A percentile compares a stretch with the other conserved stretches of the same genome.
Conservation (phyloP, 2,113 vertebrate species). For the Callipepla squamata region DNA sequence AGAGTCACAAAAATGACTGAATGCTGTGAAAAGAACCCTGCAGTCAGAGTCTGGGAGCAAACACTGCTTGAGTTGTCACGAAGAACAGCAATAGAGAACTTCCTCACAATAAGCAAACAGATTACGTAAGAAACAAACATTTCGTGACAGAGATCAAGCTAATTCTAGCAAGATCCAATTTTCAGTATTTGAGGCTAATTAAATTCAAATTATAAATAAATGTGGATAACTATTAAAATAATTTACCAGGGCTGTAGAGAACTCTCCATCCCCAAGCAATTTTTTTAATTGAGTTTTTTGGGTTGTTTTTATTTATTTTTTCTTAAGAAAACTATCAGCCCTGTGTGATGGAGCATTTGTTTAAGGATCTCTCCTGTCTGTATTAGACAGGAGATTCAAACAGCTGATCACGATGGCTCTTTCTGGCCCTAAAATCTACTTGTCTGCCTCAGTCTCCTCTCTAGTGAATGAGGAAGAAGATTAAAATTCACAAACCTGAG, state of each 20-base stretch:
- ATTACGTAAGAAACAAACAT: constrained; percentile 59
- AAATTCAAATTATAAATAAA: constrained; percentile 48
- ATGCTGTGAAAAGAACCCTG: background rate
- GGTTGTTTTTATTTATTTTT: background rate
- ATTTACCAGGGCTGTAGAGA: background rate
- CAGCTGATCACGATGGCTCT: background rate
- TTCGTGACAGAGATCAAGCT: constrained; percentile 56
- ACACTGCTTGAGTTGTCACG: constrained; percentile 1
- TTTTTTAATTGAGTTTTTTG: background rate
- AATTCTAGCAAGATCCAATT: constrained; percentile 48
- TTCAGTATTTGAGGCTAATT: constrained; percentile 57
- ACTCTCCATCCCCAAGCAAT: background rate
- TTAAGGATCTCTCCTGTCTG: background rate
- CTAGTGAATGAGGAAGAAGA: background rate
- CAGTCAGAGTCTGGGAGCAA: background rate
- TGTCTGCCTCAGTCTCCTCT: background rate
- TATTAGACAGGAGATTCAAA: background rate
- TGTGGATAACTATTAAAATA: constrained; percentile 22
- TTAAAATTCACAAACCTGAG: background rate
- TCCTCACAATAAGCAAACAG: constrained; percentile 29
- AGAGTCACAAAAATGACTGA: background rate
- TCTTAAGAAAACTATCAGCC: background rate
- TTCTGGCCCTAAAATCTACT: background rate
- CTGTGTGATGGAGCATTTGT: background rate
- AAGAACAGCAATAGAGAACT: background rate